Evolutionary conservation across 1,140 invertebrate genomes (phyloP).

Genomic region (Mesaphorura yosii): DNA sequence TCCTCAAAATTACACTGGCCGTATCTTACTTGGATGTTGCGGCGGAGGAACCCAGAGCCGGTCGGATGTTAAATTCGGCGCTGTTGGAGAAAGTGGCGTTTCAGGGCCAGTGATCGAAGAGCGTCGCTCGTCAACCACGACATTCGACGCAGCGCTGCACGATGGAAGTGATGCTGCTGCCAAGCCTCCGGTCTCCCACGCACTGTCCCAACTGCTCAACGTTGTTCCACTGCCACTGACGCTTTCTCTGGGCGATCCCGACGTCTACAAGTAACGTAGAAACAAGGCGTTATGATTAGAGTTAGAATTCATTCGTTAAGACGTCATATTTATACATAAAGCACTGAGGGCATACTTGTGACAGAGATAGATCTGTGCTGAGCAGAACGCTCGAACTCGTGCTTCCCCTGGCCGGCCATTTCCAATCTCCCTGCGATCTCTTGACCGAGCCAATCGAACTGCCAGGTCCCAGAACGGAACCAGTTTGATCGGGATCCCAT

Average conservation of each 20-base stretch:
- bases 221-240: constrained; percentile 27
- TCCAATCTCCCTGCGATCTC: constrained; percentile 26
- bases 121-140: constrained; percentile 18
- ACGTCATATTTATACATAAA: not conserved
- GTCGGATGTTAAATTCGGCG: constrained; percentile 22
- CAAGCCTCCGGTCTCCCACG: constrained; percentile 26
- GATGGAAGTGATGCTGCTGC: constrained; percentile 28
- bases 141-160: constrained; percentile 13
- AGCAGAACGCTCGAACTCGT: constrained; percentile 27
- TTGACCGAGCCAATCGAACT: constrained; percentile 18
- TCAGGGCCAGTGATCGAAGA: constrained; percentile 17
- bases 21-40: constrained; percentile 22
- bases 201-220: constrained; percentile 30
- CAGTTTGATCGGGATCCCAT: constrained; percentile 21
- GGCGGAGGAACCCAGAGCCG: constrained; percentile 25
- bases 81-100: constrained; percentile 22
- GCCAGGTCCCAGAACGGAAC: constrained; percentile 11
- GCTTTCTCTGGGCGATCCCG: constrained; percentile 28
- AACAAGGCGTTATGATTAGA: not conserved
- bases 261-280: constrained; percentile 15
- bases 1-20: not conserved
- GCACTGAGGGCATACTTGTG: not conserved
- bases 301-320: not conserved
- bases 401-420: constrained; percentile 27
- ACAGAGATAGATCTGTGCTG: constrained; percentile 26